These are phyloP conservation scores for Sarcophaga rosellei DNA, from an alignment of 2,888 invertebrate species.

Conservation along the genomic window DNA sequence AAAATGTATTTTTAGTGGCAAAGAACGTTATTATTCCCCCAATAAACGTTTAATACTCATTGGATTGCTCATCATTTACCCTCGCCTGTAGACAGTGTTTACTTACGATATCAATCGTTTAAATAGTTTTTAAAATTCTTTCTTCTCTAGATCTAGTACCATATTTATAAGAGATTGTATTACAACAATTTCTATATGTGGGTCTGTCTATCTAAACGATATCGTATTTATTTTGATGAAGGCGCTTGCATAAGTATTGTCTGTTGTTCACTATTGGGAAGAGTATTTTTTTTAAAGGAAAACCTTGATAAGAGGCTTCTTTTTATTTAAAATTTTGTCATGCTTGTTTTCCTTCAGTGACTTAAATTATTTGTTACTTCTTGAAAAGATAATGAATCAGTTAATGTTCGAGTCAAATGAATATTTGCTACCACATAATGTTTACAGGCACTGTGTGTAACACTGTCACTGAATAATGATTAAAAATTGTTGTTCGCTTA, in stretches of 20 bases:
- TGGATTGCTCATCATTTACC: neutral
- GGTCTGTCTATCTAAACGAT: neutral
- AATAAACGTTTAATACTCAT: no score
- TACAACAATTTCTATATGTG: constrained; percentile 17
- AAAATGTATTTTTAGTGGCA: no score
- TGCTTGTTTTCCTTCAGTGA: no score
- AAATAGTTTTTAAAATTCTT: constrained; percentile 42
- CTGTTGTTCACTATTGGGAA: neutral
- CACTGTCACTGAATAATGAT: neutral
- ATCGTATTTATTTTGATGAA: constrained; percentile 41
- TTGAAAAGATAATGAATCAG: constrained; percentile 32
- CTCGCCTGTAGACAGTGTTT: constrained; percentile 34
- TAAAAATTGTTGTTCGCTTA: neutral
- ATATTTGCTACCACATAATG: constrained; percentile 55
- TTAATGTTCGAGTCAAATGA: constrained; percentile 29
- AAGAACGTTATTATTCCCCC: no score
- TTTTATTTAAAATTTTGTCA: neutral
- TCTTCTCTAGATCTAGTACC: constrained; percentile 16
- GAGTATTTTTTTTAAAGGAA: constrained; percentile 13
- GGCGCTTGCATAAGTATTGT: constrained; percentile 27
- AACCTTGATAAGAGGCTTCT: constrained; percentile 46
- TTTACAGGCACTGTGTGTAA: constrained; percentile 27
- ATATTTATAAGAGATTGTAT: neutral
- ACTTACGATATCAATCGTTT: constrained; percentile 49
- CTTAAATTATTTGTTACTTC: no score